phyloP scores from a whole-genome alignment of 1,140 invertebrate genomes.

The Vanessa tameamea region DNA sequence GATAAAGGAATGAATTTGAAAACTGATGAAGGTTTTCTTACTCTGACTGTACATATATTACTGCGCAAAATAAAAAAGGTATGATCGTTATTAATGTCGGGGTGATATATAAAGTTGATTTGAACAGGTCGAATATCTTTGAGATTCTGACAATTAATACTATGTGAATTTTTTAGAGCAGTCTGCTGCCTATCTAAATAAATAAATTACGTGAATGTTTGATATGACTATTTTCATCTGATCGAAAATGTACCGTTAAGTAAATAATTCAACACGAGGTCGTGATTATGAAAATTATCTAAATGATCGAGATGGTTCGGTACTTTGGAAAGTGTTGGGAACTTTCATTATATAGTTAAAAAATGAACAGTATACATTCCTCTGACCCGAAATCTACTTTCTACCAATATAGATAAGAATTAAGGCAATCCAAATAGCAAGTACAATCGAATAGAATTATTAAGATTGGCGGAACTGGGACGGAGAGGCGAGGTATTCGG shows the following conservation, averaged over 20 bases:
- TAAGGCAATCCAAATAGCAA: constrained; percentile 57
- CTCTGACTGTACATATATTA: too few relatives aligned
- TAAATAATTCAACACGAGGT: constrained; percentile 23
- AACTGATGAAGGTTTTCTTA: too few relatives aligned
- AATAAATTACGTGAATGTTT: background rate
- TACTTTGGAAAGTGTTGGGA: constrained; percentile 20
- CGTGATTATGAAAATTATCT: constrained; percentile 22
- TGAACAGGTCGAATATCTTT: too few relatives aligned
- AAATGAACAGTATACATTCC: constrained; percentile 36
- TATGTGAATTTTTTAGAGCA: too few relatives aligned
- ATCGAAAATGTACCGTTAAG: background rate
- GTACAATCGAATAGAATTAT: constrained; percentile 53
- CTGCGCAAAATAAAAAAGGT: background rate
- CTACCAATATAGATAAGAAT: constrained; percentile 58
- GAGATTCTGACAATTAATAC: too few relatives aligned
- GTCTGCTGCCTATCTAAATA: too few relatives aligned
- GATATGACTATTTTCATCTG: background rate
- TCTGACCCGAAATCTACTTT: constrained; percentile 44
- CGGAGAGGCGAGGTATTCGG: constrained; percentile 35
- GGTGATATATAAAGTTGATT: too few relatives aligned
- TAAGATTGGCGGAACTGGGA: constrained; percentile 64
- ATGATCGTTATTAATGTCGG: background rate
- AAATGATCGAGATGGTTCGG: constrained; percentile 9
- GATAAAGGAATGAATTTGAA: too few relatives aligned
- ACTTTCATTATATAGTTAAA: constrained; percentile 31